Percentiles rank a stretch among this genome's conserved stretches.
These are phyloP conservation scores for Vipera latastei DNA, from an alignment of 2,797 vertebrate species.

Conservation along the genomic window DNA sequence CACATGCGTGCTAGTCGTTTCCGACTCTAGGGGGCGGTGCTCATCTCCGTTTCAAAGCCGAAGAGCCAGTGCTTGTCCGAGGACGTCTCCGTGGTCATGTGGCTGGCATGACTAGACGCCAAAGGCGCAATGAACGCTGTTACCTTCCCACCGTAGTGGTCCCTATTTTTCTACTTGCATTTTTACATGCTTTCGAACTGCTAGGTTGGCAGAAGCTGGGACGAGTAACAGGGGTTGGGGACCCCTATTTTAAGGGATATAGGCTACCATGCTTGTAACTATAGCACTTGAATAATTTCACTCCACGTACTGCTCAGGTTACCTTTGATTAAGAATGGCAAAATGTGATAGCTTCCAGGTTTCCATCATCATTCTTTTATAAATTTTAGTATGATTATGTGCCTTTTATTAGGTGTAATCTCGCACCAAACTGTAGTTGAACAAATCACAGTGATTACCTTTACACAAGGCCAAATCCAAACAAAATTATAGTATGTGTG, in stretches of 20 bases:
- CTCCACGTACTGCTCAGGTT: not conserved
- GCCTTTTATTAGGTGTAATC: not conserved
- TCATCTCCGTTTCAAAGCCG: no score
- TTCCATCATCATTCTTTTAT: not conserved
- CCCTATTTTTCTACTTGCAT: no score
- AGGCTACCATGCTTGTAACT: not conserved
- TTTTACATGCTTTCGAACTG: no score
- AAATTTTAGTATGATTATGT: not conserved
- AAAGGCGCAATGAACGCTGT: no score
- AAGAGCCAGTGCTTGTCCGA: no score
- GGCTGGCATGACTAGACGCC: no score
- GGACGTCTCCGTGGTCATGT: no score
- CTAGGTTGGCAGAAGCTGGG: no score
- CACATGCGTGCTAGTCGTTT: no score
- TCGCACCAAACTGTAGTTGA: not conserved
- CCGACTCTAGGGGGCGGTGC: no score
- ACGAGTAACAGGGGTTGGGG: no score
- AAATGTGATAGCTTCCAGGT: not conserved
- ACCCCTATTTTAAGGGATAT: not conserved
- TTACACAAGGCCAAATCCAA: not conserved
- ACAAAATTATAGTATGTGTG: not conserved
- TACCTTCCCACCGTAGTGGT: no score
- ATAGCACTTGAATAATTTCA: not conserved
- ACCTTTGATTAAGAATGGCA: not conserved
- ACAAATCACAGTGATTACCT: not conserved